A percentile compares a stretch with the other conserved stretches of the same genome.
Evolutionary conservation across 2,888 invertebrate species (phyloP).

Genomic region (Thecocarcelia acutangulata): DNA sequence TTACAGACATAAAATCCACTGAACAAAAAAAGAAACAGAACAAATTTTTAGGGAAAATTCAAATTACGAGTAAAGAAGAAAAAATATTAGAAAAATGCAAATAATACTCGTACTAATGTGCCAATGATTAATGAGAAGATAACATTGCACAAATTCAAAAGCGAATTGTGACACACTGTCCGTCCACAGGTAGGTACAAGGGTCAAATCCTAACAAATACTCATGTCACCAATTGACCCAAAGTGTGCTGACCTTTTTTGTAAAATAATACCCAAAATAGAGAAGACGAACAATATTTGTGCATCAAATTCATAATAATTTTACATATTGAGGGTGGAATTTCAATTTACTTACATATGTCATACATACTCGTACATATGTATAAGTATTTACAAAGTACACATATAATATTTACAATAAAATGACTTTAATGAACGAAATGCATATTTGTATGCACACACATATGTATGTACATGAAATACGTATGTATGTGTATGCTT

Average conservation of each 20-base stretch:
- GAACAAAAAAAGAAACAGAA: background rate
- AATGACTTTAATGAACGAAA: constrained; percentile 13
- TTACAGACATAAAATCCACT: background rate
- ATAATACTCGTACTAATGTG: constrained; percentile 11
- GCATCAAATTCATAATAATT: constrained; percentile 26
- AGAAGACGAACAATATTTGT: background rate
- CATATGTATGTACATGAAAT: background rate
- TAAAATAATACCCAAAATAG: background rate
- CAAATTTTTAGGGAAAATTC: constrained; percentile 28
- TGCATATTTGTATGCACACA: too few relatives aligned
- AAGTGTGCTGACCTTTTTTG: constrained; percentile 56
- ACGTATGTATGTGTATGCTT: background rate
- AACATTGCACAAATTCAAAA: constrained; percentile 31
- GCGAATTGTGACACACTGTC: constrained; percentile 9
- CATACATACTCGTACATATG: background rate
- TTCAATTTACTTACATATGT: constrained; percentile 19
- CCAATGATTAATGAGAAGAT: constrained; percentile 39
- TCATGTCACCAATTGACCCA: constrained; percentile 54
- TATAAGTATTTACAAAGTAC: background rate
- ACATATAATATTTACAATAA: background rate
- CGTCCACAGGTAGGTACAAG: constrained; percentile 28
- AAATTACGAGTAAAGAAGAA: background rate
- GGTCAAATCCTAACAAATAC: constrained; percentile 43
- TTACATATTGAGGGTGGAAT: constrained; percentile 42
- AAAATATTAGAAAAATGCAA: constrained; percentile 32